These are phyloP conservation scores for Habrosyne pyritoides DNA, from an alignment of 2,888 invertebrate genomes.

Conservation along the genomic window DNA sequence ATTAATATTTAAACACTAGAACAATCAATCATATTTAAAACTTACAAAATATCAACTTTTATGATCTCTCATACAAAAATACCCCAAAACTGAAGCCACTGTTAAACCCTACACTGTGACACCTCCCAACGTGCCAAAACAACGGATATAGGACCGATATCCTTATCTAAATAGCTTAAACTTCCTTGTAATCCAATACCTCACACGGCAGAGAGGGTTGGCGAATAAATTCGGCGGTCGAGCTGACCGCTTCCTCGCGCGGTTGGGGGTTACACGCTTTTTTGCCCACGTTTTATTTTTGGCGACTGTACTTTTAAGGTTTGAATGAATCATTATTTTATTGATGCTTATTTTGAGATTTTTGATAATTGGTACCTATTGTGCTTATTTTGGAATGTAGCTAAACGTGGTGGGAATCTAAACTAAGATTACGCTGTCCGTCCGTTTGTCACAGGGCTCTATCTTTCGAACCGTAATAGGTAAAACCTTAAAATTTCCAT, in stretches of 20 bases:
- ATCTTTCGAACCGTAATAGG: too few relatives aligned
- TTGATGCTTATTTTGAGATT: background rate
- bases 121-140: constrained; percentile 36
- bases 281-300: constrained; percentile 45
- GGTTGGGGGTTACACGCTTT: constrained; percentile 22
- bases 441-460: too few relatives aligned
- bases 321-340: constrained; percentile 32
- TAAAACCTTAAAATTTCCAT: too few relatives aligned
- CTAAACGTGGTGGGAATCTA: too few relatives aligned
- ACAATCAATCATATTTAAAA: too few relatives aligned
- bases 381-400: too few relatives aligned
- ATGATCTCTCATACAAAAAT: too few relatives aligned
- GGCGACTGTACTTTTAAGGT: constrained; percentile 45
- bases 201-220: constrained; percentile 43
- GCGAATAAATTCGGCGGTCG: constrained; percentile 65
- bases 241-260: constrained; percentile 61
- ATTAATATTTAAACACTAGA: too few relatives aligned
- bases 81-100: background rate
- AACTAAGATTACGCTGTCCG: too few relatives aligned
- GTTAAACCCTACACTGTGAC: constrained; percentile 7
- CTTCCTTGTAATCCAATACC: constrained; percentile 64
- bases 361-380: too few relatives aligned
- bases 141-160: constrained; percentile 59
- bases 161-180: constrained; percentile 64
- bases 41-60: too few relatives aligned